These are phyloP conservation scores for Mesoclemmys tuberculata DNA, from an alignment of 2,113 vertebrate species.

Conservation along the genomic window DNA sequence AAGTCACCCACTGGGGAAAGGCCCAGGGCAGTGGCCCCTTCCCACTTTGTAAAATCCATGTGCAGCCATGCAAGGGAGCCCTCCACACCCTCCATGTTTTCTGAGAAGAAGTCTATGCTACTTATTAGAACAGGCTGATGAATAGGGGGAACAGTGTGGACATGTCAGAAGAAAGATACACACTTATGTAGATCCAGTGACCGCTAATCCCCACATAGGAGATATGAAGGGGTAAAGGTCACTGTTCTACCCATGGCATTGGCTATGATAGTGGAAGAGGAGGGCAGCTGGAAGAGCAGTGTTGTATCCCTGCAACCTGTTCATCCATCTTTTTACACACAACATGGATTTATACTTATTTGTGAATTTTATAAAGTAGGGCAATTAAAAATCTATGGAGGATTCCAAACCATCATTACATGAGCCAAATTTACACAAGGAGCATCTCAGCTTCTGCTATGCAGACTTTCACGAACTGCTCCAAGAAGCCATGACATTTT, in stretches of 20 bases:
- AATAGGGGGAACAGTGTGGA: background rate
- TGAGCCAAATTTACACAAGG: background rate
- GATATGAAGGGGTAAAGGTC: background rate
- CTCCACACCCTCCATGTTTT: background rate
- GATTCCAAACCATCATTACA: conserved; percentile 23
- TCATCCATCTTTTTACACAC: background rate
- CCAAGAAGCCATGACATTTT: background rate
- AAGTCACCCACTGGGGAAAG: background rate
- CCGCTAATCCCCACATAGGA: background rate
- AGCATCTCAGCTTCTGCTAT: conserved; percentile 22
- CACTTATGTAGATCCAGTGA: background rate
- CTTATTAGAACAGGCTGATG: background rate
- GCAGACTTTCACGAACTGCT: background rate
- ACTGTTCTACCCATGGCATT: background rate
- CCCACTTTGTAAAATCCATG: conserved; percentile 36
- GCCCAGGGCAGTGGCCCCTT: background rate
- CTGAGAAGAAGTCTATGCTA: background rate
- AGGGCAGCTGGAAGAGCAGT: background rate
- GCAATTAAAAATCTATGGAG: background rate
- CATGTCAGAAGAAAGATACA: background rate
- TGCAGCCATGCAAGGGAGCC: conserved; percentile 34
- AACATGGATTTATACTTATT: background rate
- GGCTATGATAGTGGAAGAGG: background rate
- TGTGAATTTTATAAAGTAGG: background rate
- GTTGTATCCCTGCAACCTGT: background rate